A percentile compares a stretch with the other conserved stretches of the same genome.
These are phyloP conservation scores for Linurgus olivaceus DNA, from an alignment of 2,797 vertebrate genomes.

Conservation along the genomic window DNA sequence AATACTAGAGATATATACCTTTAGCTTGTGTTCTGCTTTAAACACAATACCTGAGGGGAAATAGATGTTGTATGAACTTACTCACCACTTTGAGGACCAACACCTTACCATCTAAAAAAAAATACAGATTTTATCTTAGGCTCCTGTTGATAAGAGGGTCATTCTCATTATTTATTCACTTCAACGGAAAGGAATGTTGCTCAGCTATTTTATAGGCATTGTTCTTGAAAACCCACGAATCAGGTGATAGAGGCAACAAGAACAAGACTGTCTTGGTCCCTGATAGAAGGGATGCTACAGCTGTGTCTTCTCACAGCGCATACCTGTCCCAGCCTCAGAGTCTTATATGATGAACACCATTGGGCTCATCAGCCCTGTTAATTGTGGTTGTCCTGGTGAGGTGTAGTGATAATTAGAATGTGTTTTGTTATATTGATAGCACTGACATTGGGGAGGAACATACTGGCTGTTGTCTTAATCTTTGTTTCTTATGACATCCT, in stretches of 20 bases:
- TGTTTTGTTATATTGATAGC: not conserved
- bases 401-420: not conserved
- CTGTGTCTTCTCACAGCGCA: not conserved
- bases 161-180: not conserved
- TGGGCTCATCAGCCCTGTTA: not conserved
- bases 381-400: not conserved
- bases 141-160: not conserved
- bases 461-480: not conserved
- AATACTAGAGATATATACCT: not conserved
- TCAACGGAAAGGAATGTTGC: not conserved
- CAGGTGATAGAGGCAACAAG: not conserved
- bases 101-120: not conserved
- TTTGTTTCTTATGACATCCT: not conserved
- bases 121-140: not conserved
- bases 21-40: not conserved
- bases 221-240: not conserved
- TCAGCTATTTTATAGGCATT: not conserved
- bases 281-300: not conserved
- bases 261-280: not conserved
- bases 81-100: not conserved
- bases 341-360: not conserved
- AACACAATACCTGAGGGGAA: not conserved
- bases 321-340: not conserved
- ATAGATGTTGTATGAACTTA: not conserved
- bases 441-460: not conserved